These are phyloP conservation scores for Schizopygopsis malacanthus DNA, from an alignment of 2,797 vertebrate species.

Conservation along the genomic window DNA sequence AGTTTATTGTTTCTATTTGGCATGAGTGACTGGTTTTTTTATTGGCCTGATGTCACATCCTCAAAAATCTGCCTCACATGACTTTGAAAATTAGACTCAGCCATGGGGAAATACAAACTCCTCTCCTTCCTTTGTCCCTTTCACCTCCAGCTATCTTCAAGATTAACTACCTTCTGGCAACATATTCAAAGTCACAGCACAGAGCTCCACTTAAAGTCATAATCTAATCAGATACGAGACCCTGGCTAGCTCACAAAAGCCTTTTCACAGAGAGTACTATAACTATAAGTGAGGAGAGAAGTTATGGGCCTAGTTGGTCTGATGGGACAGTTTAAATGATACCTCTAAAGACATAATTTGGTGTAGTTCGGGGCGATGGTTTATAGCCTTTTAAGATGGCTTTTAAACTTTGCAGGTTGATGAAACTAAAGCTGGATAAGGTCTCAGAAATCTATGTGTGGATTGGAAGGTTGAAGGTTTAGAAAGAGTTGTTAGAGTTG, in stretches of 20 bases:
- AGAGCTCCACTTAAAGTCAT: conserved; percentile 47
- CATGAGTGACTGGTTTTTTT: conserved; percentile 30
- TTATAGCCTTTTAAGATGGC: conserved; percentile 40
- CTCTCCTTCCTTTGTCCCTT: conserved; percentile 41
- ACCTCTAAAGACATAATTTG: conserved; percentile 42
- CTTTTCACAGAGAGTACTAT: conserved; percentile 23
- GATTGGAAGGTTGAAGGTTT: conserved; percentile 46
- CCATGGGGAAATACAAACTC: no score
- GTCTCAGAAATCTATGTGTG: conserved; percentile 15
- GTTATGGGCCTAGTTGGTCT: background rate
- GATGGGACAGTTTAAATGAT: conserved; percentile 37
- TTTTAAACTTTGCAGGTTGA: conserved; percentile 11
- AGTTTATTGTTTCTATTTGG: conserved; percentile 8
- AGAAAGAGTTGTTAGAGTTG: conserved; percentile 44
- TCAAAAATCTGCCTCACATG: conserved; percentile 11
- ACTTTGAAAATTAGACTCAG: background rate
- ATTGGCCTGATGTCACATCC: conserved; percentile 23
- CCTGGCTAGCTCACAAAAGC: conserved; percentile 17
- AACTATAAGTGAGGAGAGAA: conserved; percentile 37
- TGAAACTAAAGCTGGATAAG: background rate
- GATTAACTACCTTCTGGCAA: conserved; percentile 52
- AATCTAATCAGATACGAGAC: conserved; percentile 54
- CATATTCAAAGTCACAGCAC: conserved; percentile 57
- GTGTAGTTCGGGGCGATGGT: conserved; percentile 19
- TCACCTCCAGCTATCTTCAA: conserved; percentile 46